Evolutionary conservation across 2,113 vertebrate species (phyloP).

Genomic region (Calonectris borealis): DNA sequence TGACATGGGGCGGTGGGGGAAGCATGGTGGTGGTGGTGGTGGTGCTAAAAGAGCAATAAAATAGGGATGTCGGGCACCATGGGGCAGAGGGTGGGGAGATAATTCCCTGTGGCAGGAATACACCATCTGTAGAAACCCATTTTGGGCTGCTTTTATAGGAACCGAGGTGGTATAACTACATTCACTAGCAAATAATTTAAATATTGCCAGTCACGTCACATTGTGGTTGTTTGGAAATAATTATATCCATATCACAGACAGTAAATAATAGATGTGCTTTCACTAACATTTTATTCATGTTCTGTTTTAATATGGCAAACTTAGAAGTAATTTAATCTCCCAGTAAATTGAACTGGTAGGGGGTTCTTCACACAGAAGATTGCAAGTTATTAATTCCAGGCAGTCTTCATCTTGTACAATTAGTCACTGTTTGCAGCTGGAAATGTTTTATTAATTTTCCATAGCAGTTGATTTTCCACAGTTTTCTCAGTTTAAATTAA

Average conservation of each 20-base stretch:
- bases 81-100: background rate
- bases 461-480: constrained; percentile 85
- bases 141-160: constrained; percentile 9
- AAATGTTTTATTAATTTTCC: constrained; percentile 90
- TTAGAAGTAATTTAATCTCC: constrained; percentile 94
- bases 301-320: constrained; percentile 91
- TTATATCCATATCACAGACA: constrained; percentile 94
- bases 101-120: background rate
- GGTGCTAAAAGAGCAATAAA: background rate
- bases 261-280: constrained; percentile 91
- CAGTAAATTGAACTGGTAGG: constrained; percentile 89
- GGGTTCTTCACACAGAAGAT: constrained; percentile 88
- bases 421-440: constrained; percentile 90
- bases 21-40: background rate
- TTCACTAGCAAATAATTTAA: constrained; percentile 76
- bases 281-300: constrained; percentile 86
- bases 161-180: constrained; percentile 4
- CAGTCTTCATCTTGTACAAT: constrained; percentile 90
- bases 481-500: constrained; percentile 87
- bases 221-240: constrained; percentile 88
- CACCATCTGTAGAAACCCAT: background rate
- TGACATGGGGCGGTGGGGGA: background rate
- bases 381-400: constrained; percentile 89
- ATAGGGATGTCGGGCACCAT: background rate
- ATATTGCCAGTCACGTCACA: constrained; percentile 85